These are phyloP conservation scores for Gymnobelideus leadbeateri DNA, from an alignment of 2,113 vertebrate genomes.

Conservation along the genomic window DNA sequence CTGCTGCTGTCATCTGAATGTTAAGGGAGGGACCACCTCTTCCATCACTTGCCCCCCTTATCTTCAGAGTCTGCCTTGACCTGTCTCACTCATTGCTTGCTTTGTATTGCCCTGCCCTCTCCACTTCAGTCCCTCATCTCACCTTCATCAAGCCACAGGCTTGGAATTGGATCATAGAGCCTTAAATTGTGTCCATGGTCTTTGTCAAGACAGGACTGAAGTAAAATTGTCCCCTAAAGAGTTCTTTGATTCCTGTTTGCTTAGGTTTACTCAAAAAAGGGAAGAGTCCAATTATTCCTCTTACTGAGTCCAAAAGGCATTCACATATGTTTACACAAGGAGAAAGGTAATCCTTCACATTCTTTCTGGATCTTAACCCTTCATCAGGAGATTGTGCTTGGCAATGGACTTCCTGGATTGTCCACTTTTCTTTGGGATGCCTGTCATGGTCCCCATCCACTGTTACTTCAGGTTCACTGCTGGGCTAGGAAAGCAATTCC, in stretches of 20 bases:
- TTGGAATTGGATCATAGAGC: background rate
- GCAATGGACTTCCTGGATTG: background rate
- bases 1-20: background rate
- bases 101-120: background rate
- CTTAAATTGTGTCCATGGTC: background rate
- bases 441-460: background rate
- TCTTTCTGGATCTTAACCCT: background rate
- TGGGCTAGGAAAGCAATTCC: slow-evolving; percentile 29
- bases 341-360: background rate
- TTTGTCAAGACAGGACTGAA: background rate
- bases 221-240: background rate
- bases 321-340: background rate
- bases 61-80: too few relatives aligned
- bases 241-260: background rate
- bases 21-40: background rate
- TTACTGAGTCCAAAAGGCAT: background rate
- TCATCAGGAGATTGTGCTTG: background rate
- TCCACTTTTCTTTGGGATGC: background rate
- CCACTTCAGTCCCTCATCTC: background rate
- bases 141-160: background rate
- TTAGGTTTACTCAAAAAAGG: background rate
- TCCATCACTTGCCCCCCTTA: background rate
- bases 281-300: background rate
- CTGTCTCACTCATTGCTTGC: too few relatives aligned
- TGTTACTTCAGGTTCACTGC: slow-evolving; percentile 35